A percentile compares a stretch with the other conserved stretches of the same genome.
Evolutionary conservation across 1,140 invertebrate genomes (phyloP).

Genomic region (Diachasma alloeum): DNA sequence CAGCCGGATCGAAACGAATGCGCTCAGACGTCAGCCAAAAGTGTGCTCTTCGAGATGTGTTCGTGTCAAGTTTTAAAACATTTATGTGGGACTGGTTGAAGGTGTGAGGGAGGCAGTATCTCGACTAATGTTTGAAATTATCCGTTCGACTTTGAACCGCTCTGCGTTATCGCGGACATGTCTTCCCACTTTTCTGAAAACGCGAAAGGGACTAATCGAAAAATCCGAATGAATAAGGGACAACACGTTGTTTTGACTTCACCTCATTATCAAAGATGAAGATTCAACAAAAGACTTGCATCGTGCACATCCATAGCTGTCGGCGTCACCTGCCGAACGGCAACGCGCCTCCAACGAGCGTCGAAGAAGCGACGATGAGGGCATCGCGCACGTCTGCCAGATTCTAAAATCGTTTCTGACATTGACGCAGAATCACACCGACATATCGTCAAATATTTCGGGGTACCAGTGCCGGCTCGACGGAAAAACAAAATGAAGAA

Average conservation of each 20-base stretch:
- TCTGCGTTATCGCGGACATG: background rate
- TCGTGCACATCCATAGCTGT: background rate
- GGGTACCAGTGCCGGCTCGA: background rate
- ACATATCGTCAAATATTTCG: conserved; percentile 36
- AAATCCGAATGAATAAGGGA: background rate
- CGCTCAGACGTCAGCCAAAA: background rate
- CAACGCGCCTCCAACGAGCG: conserved; percentile 8
- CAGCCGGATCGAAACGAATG: background rate
- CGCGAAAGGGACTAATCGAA: background rate
- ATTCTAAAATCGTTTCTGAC: conserved; percentile 58
- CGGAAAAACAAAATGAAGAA: background rate
- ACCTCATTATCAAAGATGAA: no score
- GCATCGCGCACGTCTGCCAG: conserved; percentile 20
- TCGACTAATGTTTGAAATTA: background rate
- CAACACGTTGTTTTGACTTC: background rate
- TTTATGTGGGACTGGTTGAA: background rate
- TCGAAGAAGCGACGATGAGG: conserved; percentile 3
- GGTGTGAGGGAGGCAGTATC: no score
- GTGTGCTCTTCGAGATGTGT: background rate
- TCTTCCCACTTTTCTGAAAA: no score
- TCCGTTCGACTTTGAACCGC: conserved; percentile 6
- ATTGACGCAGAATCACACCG: conserved; percentile 53
- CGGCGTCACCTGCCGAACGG: conserved; percentile 23
- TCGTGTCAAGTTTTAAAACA: background rate
- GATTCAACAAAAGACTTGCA: background rate